Conservation (phyloP, 2,797 vertebrate species). For the Moxostoma hubbsi region DNA sequence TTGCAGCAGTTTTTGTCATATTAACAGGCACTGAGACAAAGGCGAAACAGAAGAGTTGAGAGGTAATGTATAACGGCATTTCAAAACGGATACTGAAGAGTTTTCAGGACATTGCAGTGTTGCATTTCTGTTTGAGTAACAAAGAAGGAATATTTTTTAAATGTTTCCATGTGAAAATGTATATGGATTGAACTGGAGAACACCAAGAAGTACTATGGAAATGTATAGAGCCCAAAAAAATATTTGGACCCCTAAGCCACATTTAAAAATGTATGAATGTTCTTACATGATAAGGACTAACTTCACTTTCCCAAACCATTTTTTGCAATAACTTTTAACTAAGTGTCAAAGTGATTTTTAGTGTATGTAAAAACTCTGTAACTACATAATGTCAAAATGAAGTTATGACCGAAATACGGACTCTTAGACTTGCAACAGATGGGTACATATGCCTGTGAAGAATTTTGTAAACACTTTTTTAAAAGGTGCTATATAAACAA, state of each 20-base stretch:
- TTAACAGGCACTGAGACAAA: conserved; percentile 38
- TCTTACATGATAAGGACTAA: no score
- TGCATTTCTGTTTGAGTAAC: background rate
- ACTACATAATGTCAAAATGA: no score
- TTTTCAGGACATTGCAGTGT: background rate
- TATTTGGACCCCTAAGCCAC: background rate
- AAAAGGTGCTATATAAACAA: no score
- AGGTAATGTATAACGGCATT: conserved; percentile 1
- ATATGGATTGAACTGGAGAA: background rate
- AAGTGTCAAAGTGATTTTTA: no score
- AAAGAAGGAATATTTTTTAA: background rate
- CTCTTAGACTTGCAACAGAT: no score
- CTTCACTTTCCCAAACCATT: no score
- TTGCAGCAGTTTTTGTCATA: conserved; percentile 49
- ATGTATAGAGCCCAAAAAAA: background rate
- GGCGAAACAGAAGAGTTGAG: background rate
- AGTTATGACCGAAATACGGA: no score
- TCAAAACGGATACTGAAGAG: conserved; percentile 19
- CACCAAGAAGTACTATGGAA: background rate
- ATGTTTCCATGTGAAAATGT: background rate
- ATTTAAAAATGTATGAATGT: no score
- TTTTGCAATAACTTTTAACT: no score
- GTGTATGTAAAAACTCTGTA: no score
- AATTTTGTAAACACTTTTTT: no score
- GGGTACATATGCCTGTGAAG: no score